A percentile compares a stretch with the other conserved stretches of the same genome.
phyloP scores from a whole-genome alignment of 2,113 vertebrate genomes.

The Anoura caudifer region DNA sequence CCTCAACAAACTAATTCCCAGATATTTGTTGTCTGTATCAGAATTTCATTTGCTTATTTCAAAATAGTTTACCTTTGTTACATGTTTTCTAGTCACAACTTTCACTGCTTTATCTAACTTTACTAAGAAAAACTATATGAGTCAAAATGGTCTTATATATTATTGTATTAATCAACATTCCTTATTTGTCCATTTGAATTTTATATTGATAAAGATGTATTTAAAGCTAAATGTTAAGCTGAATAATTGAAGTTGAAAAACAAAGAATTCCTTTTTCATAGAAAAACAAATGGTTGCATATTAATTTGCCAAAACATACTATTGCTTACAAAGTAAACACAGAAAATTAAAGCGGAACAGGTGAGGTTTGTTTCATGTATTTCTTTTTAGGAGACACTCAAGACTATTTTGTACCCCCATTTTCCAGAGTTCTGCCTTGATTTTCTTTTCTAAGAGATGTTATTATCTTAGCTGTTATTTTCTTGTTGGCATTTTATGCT shows the following conservation, averaged over 20 bases:
- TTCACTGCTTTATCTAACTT: not conserved
- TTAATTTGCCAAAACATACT: slow-evolving; percentile 23
- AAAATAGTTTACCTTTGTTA: not conserved
- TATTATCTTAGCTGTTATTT: not conserved
- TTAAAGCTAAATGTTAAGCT: slow-evolving; percentile 18
- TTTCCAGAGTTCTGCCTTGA: not conserved
- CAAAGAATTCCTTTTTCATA: not conserved
- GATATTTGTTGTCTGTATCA: not conserved
- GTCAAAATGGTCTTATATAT: not conserved
- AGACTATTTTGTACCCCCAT: not conserved
- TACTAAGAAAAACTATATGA: not conserved
- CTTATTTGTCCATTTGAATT: not conserved
- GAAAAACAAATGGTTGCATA: not conserved
- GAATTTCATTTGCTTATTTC: not conserved
- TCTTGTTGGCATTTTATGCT: not conserved
- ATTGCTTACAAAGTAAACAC: not conserved
- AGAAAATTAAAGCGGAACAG: slow-evolving; percentile 10
- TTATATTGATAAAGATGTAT: not conserved
- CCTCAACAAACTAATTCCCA: not conserved
- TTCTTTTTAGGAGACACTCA: not conserved
- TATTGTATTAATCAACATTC: not conserved
- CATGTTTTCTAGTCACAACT: not conserved
- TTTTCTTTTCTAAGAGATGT: not conserved
- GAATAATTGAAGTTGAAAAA: slow-evolving; percentile 17
- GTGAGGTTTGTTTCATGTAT: not conserved